phyloP scores from a whole-genome alignment of 2,113 vertebrate species.

The Hippocampus barbouri region DNA sequence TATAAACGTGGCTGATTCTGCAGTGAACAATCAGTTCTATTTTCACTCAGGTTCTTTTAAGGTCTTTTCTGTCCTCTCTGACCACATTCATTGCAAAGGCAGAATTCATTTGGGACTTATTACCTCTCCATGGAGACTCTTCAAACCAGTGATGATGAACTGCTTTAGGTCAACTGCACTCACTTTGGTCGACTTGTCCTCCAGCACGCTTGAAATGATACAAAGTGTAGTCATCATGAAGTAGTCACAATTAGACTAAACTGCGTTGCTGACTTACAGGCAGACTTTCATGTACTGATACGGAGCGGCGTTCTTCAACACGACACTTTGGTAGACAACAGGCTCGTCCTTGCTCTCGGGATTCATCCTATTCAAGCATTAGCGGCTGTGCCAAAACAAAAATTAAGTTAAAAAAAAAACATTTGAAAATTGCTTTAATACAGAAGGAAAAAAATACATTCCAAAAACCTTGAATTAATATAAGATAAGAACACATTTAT shows the following conservation, averaged over 20 bases:
- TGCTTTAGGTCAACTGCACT: conserved; percentile 82
- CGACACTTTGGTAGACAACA: conserved; percentile 70
- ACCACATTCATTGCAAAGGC: neutral
- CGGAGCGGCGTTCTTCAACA: conserved; percentile 73
- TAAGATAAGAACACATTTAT: too few relatives aligned
- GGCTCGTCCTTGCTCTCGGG: conserved; percentile 37
- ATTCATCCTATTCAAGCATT: conserved; percentile 46
- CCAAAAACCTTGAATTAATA: too few relatives aligned
- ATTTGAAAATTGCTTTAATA: neutral
- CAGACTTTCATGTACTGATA: conserved; percentile 83
- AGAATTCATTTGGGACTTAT: neutral
- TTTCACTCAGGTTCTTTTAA: too few relatives aligned
- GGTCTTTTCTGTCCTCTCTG: too few relatives aligned
- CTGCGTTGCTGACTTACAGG: conserved; percentile 73
- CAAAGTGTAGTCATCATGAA: neutral
- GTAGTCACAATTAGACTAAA: neutral
- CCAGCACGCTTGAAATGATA: conserved; percentile 53
- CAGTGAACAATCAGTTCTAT: too few relatives aligned
- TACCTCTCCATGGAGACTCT: conserved; percentile 82
- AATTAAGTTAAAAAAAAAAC: neutral
- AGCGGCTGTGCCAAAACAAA: neutral
- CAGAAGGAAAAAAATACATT: neutral
- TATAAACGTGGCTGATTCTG: neutral
- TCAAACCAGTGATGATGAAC: conserved; percentile 80
- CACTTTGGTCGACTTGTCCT: conserved; percentile 65